Evolutionary conservation across 2,888 invertebrate genomes (phyloP).

Genomic region (Nudaria mundana): DNA sequence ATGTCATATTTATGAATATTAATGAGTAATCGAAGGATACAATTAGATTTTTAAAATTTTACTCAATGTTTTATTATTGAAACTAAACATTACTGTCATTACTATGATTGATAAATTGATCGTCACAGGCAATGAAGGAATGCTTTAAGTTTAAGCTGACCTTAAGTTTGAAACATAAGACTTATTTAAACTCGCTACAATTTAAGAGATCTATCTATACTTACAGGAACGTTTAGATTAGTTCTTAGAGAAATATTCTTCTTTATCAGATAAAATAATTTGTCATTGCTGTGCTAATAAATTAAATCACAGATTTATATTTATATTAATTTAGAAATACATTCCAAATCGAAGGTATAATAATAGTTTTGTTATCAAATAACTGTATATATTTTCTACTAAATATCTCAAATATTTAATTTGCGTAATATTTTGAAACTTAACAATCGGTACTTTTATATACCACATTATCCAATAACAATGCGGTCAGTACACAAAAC

Average conservation of each 20-base stretch:
- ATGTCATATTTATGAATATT: too few species aligned
- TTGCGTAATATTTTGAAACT: conserved; percentile 73
- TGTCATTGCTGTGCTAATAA: conserved; percentile 66
- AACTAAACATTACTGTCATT: too few species aligned
- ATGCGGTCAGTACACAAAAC: conserved; percentile 48
- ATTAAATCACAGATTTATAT: conserved; percentile 76
- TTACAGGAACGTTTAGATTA: conserved; percentile 77
- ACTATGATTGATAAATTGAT: too few species aligned
- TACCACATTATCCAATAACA: conserved; percentile 19
- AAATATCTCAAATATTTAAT: conserved; percentile 62
- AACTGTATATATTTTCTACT: conserved; percentile 48
- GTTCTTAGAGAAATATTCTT: conserved; percentile 59
- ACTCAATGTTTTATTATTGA: too few species aligned
- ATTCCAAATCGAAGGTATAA: conserved; percentile 49
- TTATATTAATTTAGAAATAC: conserved; percentile 67
- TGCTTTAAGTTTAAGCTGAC: too few species aligned
- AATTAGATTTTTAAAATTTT: too few species aligned
- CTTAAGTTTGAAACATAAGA: too few species aligned
- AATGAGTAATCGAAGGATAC: too few species aligned
- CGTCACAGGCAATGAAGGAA: too few species aligned
- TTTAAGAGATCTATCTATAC: conserved; percentile 77
- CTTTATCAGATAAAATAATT: conserved; percentile 33
- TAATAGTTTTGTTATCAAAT: conserved; percentile 43
- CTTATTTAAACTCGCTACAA: conserved; percentile 67
- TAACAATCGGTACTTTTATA: conserved; percentile 56